Conservation (phyloP, 2,113 vertebrate species). For the Bungarus multicinctus region DNA sequence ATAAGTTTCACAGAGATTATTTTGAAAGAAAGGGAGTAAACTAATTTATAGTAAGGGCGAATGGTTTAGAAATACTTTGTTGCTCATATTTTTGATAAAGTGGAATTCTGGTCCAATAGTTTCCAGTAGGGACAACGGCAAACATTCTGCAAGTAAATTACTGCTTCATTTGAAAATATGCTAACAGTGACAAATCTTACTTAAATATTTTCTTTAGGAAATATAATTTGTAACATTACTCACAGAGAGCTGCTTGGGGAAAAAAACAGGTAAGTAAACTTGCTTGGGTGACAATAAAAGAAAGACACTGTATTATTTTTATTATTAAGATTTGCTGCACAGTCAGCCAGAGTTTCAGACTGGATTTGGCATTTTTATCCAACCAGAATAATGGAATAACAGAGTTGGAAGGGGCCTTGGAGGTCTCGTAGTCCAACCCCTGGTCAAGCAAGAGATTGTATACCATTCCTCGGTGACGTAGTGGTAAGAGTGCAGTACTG, state of each 20-base stretch:
- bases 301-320: background rate
- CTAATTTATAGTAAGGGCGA: background rate
- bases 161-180: background rate
- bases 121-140: background rate
- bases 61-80: fast-evolving
- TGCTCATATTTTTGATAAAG: background rate
- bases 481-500: too few species aligned
- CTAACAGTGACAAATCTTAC: background rate
- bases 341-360: too few species aligned
- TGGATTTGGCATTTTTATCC: too few species aligned
- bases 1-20: background rate
- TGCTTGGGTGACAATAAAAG: background rate
- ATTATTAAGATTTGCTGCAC: background rate
- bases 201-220: background rate
- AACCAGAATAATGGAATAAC: too few species aligned
- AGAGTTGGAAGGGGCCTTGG: too few species aligned
- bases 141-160: too few species aligned
- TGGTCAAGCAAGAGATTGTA: too few species aligned
- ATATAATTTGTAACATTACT: background rate
- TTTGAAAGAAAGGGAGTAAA: background rate
- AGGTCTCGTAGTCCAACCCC: too few species aligned
- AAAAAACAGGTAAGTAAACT: background rate
- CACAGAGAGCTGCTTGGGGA: background rate
- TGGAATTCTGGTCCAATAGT: background rate
- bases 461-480: too few species aligned